Evolutionary conservation across 2,113 vertebrate genomes (phyloP), one percentile per base, ranked within the genome.

Genomic region (Axis porcinus): DNA sequence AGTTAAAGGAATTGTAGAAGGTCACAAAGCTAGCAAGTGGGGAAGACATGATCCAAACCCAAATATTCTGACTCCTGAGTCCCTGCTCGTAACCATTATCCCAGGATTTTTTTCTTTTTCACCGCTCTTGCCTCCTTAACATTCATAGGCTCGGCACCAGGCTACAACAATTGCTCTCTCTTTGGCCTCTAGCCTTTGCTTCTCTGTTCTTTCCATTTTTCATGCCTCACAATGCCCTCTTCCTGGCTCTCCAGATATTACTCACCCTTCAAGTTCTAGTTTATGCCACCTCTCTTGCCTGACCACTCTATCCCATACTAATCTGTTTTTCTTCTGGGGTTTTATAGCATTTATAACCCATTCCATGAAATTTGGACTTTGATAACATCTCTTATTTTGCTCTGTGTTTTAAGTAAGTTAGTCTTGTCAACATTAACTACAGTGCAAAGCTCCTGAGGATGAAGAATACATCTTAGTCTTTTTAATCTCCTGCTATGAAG

Each of bases 401-500:
- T 11, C 27, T 88, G 40, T 67, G 47, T 92, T 92, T 86, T 94
- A 95, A 67, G 67, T 85, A 85, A 87, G 88, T 78, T 97, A 85
- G 54, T 86, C 88, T 89, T 94, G 57, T 97, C 79, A 87, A 30
- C 36, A 36, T 92, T 87, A 96, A 93, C 60, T 88, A 54, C 1
- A 47, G 25, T 33, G 58, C 27, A 78, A 83, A 36, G 4, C 67
- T 95, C 85, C 40, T 54, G 85, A 82, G 95, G 60, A 60, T 1
- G 1, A 6, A 95, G 76, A 95, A 76, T 52, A 54, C 25, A 67
- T 82, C 78, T 86, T 86, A 54, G 55, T 82, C 88, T 93, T 91
- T 96, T 97, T 78, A 91, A 96, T 79, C 50, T 95, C 30, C 47
- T 93, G 81, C 85, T 85, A 1, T 85, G 76, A 97, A 95, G 67